A percentile compares a stretch with the other conserved stretches of the same genome.
Conservation (phyloP, 1,140 invertebrate genomes). For the Helicorthomorpha holstii region DNA sequence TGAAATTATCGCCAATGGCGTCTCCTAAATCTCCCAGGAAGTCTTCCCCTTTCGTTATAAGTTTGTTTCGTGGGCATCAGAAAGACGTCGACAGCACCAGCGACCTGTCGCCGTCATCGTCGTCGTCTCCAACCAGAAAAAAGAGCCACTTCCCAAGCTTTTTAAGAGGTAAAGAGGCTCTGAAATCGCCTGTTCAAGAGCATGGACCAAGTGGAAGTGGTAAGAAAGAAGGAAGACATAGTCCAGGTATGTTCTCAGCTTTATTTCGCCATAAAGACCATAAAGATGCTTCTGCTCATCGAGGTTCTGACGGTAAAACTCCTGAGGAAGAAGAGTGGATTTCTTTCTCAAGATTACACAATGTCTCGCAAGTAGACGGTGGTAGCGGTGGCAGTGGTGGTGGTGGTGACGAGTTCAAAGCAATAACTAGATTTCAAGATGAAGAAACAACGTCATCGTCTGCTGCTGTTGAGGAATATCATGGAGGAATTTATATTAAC, state of each 20-base stretch:
- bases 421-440: too few relatives aligned
- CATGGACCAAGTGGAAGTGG: background rate
- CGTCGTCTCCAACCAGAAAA: background rate
- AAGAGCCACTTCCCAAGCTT: background rate
- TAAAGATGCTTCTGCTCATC: background rate
- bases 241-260: background rate
- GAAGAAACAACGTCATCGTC: too few relatives aligned
- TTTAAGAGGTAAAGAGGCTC: background rate
- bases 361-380: too few relatives aligned
- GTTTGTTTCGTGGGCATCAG: background rate
- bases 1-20: constrained; percentile 22
- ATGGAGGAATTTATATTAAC: too few relatives aligned
- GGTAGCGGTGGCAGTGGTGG: too few relatives aligned
- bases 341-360: too few relatives aligned
- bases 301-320: too few relatives aligned
- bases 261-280: background rate
- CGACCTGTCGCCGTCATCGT: too few relatives aligned
- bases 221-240: background rate
- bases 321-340: background rate
- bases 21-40: constrained; percentile 49
- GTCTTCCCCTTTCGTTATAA: constrained; percentile 33
- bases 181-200: background rate
- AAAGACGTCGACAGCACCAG: background rate
- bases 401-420: too few relatives aligned
- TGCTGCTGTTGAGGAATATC: too few relatives aligned